phyloP scores from a whole-genome alignment of 1,140 invertebrate genomes.

The Heliothis virescens region DNA sequence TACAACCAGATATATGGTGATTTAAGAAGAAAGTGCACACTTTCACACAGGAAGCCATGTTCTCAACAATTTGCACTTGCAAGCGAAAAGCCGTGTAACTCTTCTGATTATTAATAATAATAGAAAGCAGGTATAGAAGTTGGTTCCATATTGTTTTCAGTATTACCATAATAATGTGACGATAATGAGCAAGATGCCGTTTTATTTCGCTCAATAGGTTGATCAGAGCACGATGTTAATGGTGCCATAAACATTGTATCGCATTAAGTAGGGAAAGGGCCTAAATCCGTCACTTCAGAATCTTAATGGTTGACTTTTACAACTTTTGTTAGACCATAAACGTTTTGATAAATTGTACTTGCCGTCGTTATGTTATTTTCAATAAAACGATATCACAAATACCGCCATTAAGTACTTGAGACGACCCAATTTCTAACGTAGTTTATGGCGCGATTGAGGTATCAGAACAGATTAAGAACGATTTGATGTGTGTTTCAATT shows the following conservation, averaged over 20 bases:
- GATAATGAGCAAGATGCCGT: conserved; percentile 5
- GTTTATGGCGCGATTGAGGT: conserved; percentile 24
- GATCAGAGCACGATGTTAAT: conserved; percentile 18
- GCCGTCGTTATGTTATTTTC: conserved; percentile 8
- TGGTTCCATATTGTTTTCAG: conserved; percentile 30
- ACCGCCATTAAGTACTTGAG: not conserved
- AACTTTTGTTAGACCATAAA: conserved; percentile 6
- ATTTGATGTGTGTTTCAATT: conserved; percentile 15
- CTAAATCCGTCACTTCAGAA: conserved; percentile 10
- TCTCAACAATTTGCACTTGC: conserved; percentile 37
- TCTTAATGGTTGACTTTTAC: conserved; percentile 16
- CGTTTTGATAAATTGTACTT: conserved; percentile 6
- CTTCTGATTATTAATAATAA: conserved; percentile 37
- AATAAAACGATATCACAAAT: conserved; percentile 24
- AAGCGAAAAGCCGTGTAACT: conserved; percentile 23
- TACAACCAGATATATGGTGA: conserved; percentile 39
- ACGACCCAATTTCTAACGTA: conserved; percentile 8
- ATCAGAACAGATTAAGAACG: conserved; percentile 4
- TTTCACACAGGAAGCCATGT: conserved; percentile 41
- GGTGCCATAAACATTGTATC: conserved; percentile 15
- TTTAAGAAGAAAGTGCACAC: conserved; percentile 39
- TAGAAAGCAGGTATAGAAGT: conserved; percentile 31
- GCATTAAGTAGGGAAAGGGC: conserved; percentile 30
- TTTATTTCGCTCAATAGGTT: conserved; percentile 28
- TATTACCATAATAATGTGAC: conserved; percentile 29